Base-by-base conservation (phyloP, 2,888 invertebrate species). In the Litoditis marina region DNA sequence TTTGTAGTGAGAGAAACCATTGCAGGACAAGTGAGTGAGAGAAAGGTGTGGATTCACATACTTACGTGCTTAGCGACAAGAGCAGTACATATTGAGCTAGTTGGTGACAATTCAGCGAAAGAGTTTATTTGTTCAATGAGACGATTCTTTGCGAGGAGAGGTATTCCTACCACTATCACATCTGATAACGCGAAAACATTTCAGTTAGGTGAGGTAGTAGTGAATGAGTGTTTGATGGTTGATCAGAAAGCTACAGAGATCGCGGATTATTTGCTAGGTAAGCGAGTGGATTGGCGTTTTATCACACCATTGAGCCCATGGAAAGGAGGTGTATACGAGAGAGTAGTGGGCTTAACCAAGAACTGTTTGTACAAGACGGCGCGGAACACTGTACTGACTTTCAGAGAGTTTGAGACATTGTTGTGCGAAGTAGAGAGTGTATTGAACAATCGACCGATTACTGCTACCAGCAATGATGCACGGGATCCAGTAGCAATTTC, bases 401-500 rank as follows among this genome's bases (percentile, higher is more conserved):
- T 49, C n/a, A 28, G 32, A 5, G 58, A 58, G 25, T 34, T 58
- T 2, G 4, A 6, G 7, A 58, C 58, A 28, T 34, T 32, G 27
- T 47, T 50, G 50, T 25, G 16, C 3, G 34, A 50, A 34, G 30
- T 58, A 19, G 58, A 58, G 31, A 34, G 47, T 4, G 49, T 58
- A 2, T 6, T 58, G 1, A 58, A 58, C 36, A 32, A 34, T n/a
- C 32, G 58, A 3, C 58, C 58, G 16, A 19, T 58, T 4, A 50
- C 58, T 11, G 28, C 46, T 27, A 22, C 39, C n/a, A 39, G n/a
- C 39, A 11, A 39, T 13, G 39, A 39, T 39, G n/a, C n/a, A 39
- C 11, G n/a, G 13, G 39, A 39, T 39, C n/a, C n/a, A 11, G 39
- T 13, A n/a, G 39, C n/a, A 39, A 11, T 39, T 11, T n/a, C 13